phyloP scores from a whole-genome alignment of 2,888 invertebrate species.

The Ferdinandea cuprea region DNA sequence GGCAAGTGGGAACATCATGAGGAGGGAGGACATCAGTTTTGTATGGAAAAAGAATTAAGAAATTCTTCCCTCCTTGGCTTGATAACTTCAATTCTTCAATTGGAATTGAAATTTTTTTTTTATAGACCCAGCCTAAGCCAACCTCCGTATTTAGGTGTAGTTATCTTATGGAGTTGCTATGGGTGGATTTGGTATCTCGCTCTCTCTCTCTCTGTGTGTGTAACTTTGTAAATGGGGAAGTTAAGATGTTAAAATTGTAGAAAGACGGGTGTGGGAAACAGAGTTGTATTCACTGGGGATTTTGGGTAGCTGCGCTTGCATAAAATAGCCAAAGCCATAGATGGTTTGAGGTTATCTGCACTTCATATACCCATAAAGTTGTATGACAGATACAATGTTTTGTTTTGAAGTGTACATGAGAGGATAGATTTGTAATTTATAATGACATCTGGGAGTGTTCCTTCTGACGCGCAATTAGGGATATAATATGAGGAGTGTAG shows the following conservation, averaged over 20 bases:
- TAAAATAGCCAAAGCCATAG: conserved; percentile 40
- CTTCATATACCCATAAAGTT: conserved; percentile 37
- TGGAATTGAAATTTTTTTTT: conserved; percentile 6
- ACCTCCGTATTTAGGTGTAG: conserved; percentile 29
- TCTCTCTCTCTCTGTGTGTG: too few species aligned
- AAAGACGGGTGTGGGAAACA: conserved; percentile 46
- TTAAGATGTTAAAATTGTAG: conserved; percentile 64
- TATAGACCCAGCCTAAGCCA: neutral
- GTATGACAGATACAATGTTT: conserved; percentile 44
- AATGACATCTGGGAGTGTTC: conserved; percentile 9
- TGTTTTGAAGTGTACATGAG: conserved; percentile 13
- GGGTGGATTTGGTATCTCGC: conserved; percentile 21
- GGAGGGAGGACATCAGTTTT: too few species aligned
- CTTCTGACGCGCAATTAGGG: too few species aligned
- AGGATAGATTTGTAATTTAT: conserved; percentile 5
- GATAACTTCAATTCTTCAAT: conserved; percentile 30
- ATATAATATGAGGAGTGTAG: neutral
- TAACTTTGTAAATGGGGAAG: conserved; percentile 48
- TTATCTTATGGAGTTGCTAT: conserved; percentile 10
- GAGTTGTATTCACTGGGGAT: conserved; percentile 28
- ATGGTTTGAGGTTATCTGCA: conserved; percentile 46
- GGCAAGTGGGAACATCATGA: too few species aligned
- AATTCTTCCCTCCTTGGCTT: conserved; percentile 33
- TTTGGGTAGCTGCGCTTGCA: conserved; percentile 29
- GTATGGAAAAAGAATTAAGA: conserved; percentile 42